These are phyloP conservation scores for Astyanax mexicanus DNA, from an alignment of 2,797 vertebrate species.

Conservation along the genomic window DNA sequence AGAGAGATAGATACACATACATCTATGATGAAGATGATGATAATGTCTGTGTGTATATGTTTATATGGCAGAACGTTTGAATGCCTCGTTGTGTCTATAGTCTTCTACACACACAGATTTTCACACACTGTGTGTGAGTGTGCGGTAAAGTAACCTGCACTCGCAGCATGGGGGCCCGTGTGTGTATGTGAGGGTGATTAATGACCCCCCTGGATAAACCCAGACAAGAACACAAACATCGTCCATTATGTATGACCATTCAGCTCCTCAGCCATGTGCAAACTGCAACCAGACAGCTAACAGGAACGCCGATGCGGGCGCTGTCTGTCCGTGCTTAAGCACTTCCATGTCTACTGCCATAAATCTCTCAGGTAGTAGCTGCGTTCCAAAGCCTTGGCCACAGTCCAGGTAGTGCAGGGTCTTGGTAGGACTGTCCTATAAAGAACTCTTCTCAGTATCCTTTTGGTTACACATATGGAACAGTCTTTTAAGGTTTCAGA, in stretches of 20 bases:
- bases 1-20: not conserved
- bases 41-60: not conserved
- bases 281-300: not conserved
- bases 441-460: too few relatives aligned
- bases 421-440: too few relatives aligned
- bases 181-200: slow-evolving; percentile 12
- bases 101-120: not conserved
- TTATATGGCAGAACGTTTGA: not conserved
- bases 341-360: not conserved
- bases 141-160: not conserved
- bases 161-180: not conserved
- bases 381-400: too few relatives aligned
- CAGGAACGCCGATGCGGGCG: not conserved
- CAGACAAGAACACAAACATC: slow-evolving; percentile 35
- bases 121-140: not conserved
- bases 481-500: too few relatives aligned
- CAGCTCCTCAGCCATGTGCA: not conserved
- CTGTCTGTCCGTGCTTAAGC: not conserved
- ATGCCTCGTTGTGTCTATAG: not conserved
- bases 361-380: not conserved
- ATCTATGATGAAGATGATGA: not conserved
- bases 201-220: slow-evolving; percentile 21
- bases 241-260: slow-evolving; percentile 25
- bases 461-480: too few relatives aligned
- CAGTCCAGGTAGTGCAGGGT: too few relatives aligned